These are phyloP conservation scores for Cephus pulcher DNA, from an alignment of 2,888 invertebrate species.

Conservation along the genomic window DNA sequence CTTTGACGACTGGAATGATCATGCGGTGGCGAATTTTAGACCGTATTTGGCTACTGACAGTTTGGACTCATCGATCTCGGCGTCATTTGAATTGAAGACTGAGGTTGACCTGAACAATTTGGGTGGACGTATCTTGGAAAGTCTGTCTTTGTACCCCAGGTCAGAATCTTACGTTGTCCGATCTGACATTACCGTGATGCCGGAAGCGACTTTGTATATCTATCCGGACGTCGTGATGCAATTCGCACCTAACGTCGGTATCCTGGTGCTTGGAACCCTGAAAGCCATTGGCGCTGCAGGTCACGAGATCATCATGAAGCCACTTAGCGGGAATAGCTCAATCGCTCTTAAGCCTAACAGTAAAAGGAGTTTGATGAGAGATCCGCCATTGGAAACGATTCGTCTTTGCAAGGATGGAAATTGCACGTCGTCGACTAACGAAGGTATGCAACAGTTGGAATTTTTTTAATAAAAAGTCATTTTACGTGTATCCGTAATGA, in stretches of 20 bases:
- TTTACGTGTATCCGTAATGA: neutral
- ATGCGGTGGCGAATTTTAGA: slow-evolving; percentile 90
- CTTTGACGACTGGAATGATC: slow-evolving; percentile 99
- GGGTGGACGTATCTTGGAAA: slow-evolving; percentile 81
- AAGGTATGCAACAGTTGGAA: slow-evolving; percentile 49
- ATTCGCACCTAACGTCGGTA: slow-evolving; percentile 95
- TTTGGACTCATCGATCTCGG: slow-evolving; percentile 82
- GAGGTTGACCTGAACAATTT: slow-evolving; percentile 75
- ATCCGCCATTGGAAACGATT: slow-evolving; percentile 70
- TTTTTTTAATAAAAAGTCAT: neutral
- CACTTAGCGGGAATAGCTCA: slow-evolving; percentile 62
- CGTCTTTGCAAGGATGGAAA: slow-evolving; percentile 83
- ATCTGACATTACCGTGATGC: slow-evolving; percentile 97
- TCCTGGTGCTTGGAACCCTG: slow-evolving; percentile 91
- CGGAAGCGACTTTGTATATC: slow-evolving; percentile 86
- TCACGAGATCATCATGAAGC: slow-evolving; percentile 83
- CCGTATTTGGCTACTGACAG: slow-evolving; percentile 87
- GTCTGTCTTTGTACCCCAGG: slow-evolving; percentile 74
- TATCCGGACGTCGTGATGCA: slow-evolving; percentile 91
- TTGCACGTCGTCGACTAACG: slow-evolving; percentile 72
- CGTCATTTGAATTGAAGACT: slow-evolving; percentile 72
- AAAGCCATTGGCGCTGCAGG: slow-evolving; percentile 83
- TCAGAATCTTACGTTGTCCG: slow-evolving; percentile 81
- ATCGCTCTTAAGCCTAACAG: slow-evolving; percentile 48
- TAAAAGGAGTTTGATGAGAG: slow-evolving; percentile 64